Evolutionary conservation across 2,797 vertebrate genomes (phyloP).

Genomic region (Fringilla coelebs): DNA sequence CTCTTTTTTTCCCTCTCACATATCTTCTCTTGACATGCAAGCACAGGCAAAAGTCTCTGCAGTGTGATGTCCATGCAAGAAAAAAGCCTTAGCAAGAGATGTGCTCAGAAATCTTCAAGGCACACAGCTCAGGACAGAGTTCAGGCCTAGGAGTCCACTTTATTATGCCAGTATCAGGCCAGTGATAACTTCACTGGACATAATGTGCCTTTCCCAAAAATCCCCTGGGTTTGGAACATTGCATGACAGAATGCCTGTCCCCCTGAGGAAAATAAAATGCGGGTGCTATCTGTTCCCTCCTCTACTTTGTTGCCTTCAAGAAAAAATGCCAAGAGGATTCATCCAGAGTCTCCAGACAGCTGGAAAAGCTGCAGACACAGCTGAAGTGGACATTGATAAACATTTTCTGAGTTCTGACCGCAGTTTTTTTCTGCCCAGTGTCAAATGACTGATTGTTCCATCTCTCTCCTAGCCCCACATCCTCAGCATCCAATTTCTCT

Average conservation of each 20-base stretch:
- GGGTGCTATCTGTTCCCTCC: background rate
- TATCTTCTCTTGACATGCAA: background rate
- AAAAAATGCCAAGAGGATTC: slow-evolving; percentile 21
- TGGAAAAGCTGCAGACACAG: slow-evolving; percentile 46
- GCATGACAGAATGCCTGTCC: background rate
- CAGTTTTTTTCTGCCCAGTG: background rate
- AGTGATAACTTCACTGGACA: background rate
- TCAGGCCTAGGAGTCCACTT: background rate
- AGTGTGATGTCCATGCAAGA: background rate
- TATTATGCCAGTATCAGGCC: background rate
- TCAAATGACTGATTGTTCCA: background rate
- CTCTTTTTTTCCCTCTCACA: background rate
- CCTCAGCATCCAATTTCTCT: background rate
- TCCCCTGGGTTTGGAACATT: background rate
- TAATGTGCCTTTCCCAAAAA: background rate
- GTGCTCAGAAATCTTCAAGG: background rate
- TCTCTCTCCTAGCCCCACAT: background rate
- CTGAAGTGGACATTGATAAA: slow-evolving; percentile 42
- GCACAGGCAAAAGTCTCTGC: background rate
- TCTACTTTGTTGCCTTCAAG: background rate
- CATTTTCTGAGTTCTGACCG: background rate
- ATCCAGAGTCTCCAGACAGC: slow-evolving; percentile 17
- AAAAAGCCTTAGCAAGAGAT: background rate
- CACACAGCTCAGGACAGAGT: background rate
- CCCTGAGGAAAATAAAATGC: background rate